Evolutionary conservation across 1,140 invertebrate genomes (phyloP).

Genomic region (Drosophila serrata): DNA sequence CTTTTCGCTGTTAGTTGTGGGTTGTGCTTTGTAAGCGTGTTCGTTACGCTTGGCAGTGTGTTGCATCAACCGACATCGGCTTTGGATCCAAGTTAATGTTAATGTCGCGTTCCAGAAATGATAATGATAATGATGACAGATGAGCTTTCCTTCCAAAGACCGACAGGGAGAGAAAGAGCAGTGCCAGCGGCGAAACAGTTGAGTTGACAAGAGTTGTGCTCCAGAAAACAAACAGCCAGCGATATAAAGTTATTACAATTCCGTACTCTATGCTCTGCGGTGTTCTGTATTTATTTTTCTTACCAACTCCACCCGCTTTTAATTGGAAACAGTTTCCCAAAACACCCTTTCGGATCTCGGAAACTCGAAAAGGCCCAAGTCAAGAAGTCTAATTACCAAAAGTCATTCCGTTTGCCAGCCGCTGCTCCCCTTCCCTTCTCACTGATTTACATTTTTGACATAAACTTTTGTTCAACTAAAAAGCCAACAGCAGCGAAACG

Average conservation of each 20-base stretch:
- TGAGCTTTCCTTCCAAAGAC: slow-evolving; percentile 10
- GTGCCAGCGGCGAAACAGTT: slow-evolving; percentile 49
- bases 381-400: slow-evolving; percentile 83
- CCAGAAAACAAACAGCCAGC: slow-evolving; percentile 58
- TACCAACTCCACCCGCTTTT: slow-evolving; percentile 42
- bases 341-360: slow-evolving; percentile 20
- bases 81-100: slow-evolving; percentile 66
- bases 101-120: slow-evolving; percentile 78
- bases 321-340: slow-evolving; percentile 81
- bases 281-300: slow-evolving; percentile 67
- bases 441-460: slow-evolving; percentile 79
- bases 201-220: slow-evolving; percentile 67
- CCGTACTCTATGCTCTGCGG: slow-evolving; percentile 4
- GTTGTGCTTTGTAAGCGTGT: slow-evolving; percentile 68
- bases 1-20: slow-evolving; percentile 39
- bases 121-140: slow-evolving; percentile 60
- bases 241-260: slow-evolving; percentile 79
- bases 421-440: slow-evolving; percentile 1
- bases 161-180: slow-evolving; percentile 30
- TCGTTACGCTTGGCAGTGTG: slow-evolving; percentile 78
- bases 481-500: slow-evolving; percentile 40
- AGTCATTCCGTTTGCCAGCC: slow-evolving; percentile 53
- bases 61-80: slow-evolving; percentile 64
- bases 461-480: slow-evolving; percentile 79
- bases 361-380: slow-evolving; percentile 39